A percentile compares a stretch with the other conserved stretches of the same genome.
Conservation (phyloP, 1,140 invertebrate species). For the Zaprionus tsacasi region DNA sequence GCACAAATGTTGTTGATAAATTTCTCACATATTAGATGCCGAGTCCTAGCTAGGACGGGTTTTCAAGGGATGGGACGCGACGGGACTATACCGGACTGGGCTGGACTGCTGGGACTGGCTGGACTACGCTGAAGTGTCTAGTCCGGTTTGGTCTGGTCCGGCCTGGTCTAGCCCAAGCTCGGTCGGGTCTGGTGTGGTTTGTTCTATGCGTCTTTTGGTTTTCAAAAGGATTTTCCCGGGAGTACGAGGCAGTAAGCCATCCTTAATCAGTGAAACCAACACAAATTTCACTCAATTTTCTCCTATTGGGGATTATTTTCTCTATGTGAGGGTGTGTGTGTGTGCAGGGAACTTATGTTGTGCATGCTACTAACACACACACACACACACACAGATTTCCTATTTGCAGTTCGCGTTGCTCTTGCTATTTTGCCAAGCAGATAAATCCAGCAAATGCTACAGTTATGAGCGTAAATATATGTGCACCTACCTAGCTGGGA, state of each 20-base stretch:
- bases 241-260: conserved; percentile 61
- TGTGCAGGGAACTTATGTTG: conserved; percentile 33
- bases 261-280: conserved; percentile 79
- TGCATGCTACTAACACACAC: conserved; percentile 1
- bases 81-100: background rate
- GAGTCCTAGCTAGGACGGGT: background rate
- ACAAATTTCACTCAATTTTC: conserved; percentile 80
- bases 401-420: conserved; percentile 1
- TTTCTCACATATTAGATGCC: conserved; percentile 76
- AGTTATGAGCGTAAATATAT: conserved; percentile 12
- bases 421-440: background rate
- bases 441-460: background rate
- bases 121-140: background rate
- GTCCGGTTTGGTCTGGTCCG: background rate
- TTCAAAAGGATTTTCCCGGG: conserved; percentile 66
- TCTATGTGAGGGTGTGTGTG: conserved; percentile 40
- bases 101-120: background rate
- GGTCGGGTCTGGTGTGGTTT: conserved; percentile 4
- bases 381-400: conserved; percentile 6
- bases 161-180: background rate
- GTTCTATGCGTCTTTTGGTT: conserved; percentile 65
- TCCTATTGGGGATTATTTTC: conserved; percentile 72
- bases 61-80: background rate
- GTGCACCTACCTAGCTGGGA: background rate
- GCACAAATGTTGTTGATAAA: conserved; percentile 70